Evolutionary conservation across 2,888 invertebrate species (phyloP).

Genomic region (Hirudinaria manillensis): DNA sequence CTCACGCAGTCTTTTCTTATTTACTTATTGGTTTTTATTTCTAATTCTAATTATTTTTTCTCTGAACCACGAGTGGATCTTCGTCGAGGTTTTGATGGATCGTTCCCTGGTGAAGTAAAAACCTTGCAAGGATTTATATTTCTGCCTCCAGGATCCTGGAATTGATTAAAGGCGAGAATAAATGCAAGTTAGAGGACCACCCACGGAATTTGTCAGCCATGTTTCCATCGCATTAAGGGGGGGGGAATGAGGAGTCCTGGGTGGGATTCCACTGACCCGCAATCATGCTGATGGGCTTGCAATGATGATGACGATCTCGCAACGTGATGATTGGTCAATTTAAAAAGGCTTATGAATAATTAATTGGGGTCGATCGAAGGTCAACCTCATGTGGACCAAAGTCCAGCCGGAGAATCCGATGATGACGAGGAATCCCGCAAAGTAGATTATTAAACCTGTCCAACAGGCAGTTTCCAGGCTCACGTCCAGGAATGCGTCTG

Average conservation of each 20-base stretch:
- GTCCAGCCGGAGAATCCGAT: conserved; percentile 23
- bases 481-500: conserved; percentile 9
- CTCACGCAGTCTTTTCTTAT: neutral
- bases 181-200: too few relatives aligned
- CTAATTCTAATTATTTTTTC: neutral
- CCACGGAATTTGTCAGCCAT: too few relatives aligned
- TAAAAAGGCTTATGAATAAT: neutral
- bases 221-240: too few relatives aligned
- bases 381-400: conserved; percentile 17
- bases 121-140: neutral
- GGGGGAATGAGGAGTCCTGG: too few relatives aligned
- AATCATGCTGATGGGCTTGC: too few relatives aligned
- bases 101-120: neutral
- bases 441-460: conserved; percentile 9
- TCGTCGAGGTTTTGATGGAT: neutral
- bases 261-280: too few relatives aligned
- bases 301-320: neutral
- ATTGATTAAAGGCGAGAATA: neutral
- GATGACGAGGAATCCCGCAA: neutral
- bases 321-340: neutral
- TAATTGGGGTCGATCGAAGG: neutral
- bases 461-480: conserved; percentile 11
- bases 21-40: neutral
- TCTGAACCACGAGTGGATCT: too few relatives aligned
- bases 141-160: neutral